Base-by-base conservation (phyloP, 2,113 vertebrate species). In the Dissostichus mawsoni region DNA sequence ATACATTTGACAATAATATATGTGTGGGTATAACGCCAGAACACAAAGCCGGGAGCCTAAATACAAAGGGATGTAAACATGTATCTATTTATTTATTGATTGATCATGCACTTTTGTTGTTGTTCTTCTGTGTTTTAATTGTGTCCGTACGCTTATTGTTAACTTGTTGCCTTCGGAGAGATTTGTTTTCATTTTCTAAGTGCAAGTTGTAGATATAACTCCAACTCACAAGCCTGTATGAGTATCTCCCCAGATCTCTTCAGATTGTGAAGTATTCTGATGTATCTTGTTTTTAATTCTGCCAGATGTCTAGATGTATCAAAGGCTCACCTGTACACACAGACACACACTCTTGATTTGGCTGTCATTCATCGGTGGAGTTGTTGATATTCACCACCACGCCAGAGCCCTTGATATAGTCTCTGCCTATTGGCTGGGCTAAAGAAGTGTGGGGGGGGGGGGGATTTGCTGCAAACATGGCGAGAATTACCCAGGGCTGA, bases 361-460 rank as follows among this genome's bases (percentile, higher is more conserved):
- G 62, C 73, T 48, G 48, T 74, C 68, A 87, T 89, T 76, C 89
- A 89, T 89, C 18, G 62, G 47, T 9, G 13, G 6, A 0, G 25
- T 20, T 59, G 76, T 80, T 87, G 78, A 80, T 87, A 89, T 89
- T 85, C 84, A 63, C 11, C 72, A 18, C 79, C 83, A 81, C 13
- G 20, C 57, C 56, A 20, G 63, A 78, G 20, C 74, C 79, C 57
- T 12, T 0, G 11, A 69, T 81, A 13, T 69, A 56, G 61, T 52
- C 3, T 51, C 72, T 48, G 66, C 63, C 74, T 70, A 78, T 78
- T 76, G 74, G 69, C 7, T 3, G 17, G 47, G 12, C 11, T 18
- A 36, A 36, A 3, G 36, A 36, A 2, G n/a, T 4, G 0, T 8
- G 3, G 16, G 9, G 9, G 8, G 36, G 16, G 64, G 51, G 12